Percentiles rank a stretch among this genome's conserved stretches.
phyloP scores from a whole-genome alignment of 1,140 invertebrate species.

The Copidosoma floridanum region DNA sequence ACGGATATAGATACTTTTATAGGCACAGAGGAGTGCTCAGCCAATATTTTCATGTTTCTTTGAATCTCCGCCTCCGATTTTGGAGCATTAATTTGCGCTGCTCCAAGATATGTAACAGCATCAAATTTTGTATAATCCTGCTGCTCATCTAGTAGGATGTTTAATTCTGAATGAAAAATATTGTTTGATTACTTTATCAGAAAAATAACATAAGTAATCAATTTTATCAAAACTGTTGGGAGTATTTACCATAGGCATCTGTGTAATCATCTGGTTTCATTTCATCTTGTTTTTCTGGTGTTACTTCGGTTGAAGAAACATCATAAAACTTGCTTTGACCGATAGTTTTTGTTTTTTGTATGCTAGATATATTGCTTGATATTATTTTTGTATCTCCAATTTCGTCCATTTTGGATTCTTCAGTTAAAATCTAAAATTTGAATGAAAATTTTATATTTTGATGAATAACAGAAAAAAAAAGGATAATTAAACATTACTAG shows the following conservation, averaged over 20 bases:
- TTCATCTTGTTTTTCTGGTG: constrained; percentile 71
- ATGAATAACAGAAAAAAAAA: no score
- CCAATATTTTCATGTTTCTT: constrained; percentile 87
- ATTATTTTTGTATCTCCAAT: constrained; percentile 38
- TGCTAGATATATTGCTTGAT: constrained; percentile 25
- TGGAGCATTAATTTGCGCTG: constrained; percentile 88
- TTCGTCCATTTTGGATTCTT: constrained; percentile 54
- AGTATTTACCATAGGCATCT: constrained; percentile 63
- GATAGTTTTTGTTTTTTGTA: constrained; percentile 44
- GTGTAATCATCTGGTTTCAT: constrained; percentile 74
- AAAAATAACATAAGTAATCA: no score
- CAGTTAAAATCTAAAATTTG: constrained; percentile 45
- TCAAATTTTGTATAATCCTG: constrained; percentile 90
- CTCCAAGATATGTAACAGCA: constrained; percentile 91
- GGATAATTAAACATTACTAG: no score
- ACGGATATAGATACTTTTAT: constrained; percentile 89
- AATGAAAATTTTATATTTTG: no score
- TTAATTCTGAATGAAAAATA: no score
- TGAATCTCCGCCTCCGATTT: constrained; percentile 95
- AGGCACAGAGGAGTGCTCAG: constrained; percentile 64
- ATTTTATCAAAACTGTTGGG: no score
- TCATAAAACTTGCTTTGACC: constrained; percentile 57
- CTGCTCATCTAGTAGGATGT: constrained; percentile 70
- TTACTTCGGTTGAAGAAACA: constrained; percentile 37
- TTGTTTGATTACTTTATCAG: no score